Evolutionary conservation across 2,888 invertebrate species (phyloP).

Genomic region (Luperina nickerlii): DNA sequence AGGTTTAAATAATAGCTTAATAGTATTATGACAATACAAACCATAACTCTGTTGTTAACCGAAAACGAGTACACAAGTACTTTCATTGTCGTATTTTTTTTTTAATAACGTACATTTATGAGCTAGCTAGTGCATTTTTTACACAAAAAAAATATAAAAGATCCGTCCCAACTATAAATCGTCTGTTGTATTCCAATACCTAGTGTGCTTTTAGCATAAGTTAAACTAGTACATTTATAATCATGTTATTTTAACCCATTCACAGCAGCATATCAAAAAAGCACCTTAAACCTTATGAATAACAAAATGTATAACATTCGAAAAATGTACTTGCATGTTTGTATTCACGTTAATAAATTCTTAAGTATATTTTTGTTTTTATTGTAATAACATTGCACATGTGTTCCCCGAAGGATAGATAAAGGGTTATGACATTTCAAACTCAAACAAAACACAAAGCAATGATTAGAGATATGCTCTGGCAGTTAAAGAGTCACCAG

Average conservation of each 20-base stretch:
- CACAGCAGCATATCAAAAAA: constrained; percentile 83
- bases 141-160: constrained; percentile 52
- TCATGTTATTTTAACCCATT: constrained; percentile 79
- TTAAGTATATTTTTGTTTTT: constrained; percentile 70
- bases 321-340: constrained; percentile 89
- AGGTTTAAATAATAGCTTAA: constrained; percentile 65
- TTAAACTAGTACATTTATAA: constrained; percentile 72
- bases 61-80: constrained; percentile 51
- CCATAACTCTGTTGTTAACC: constrained; percentile 68
- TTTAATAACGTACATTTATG: constrained; percentile 34
- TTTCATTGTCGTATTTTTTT: constrained; percentile 58
- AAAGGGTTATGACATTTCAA: too few species aligned
- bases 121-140: constrained; percentile 75
- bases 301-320: constrained; percentile 81
- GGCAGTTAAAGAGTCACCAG: too few species aligned
- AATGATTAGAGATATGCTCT: too few species aligned
- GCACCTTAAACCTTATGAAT: constrained; percentile 77
- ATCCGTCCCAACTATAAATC: constrained; percentile 80
- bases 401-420: neutral
- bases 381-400: neutral
- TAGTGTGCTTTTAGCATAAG: constrained; percentile 73
- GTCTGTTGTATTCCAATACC: constrained; percentile 68
- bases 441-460: too few species aligned
- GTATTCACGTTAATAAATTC: constrained; percentile 86
- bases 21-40: constrained; percentile 60